phyloP scores from a whole-genome alignment of 2,113 vertebrate species.

The Osmerus mordax region DNA sequence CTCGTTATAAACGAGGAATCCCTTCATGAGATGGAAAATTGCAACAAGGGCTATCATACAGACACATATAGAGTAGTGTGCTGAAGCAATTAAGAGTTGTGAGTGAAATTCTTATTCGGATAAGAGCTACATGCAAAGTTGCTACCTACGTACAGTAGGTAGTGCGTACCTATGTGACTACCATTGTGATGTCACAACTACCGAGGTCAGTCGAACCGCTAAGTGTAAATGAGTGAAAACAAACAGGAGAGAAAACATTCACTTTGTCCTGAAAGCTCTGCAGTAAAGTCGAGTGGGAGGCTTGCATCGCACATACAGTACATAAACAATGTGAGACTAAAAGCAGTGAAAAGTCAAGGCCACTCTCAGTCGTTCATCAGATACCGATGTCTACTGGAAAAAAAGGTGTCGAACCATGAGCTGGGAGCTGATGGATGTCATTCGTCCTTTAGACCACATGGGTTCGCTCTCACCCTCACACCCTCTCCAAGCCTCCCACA shows the following conservation, averaged over 20 bases:
- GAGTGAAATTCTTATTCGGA: slow-evolving; percentile 54
- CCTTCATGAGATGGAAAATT: slow-evolving; percentile 36
- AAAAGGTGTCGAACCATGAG: slow-evolving; percentile 63
- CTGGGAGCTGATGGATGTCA: slow-evolving; percentile 59
- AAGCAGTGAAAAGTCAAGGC: slow-evolving; percentile 67
- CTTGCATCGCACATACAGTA: slow-evolving; percentile 57
- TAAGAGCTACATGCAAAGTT: slow-evolving; percentile 63
- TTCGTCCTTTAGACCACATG: slow-evolving; percentile 59
- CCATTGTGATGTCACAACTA: slow-evolving; percentile 58
- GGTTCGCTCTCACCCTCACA: slow-evolving; percentile 46
- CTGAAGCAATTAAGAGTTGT: slow-evolving; percentile 64
- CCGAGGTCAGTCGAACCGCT: slow-evolving; percentile 14
- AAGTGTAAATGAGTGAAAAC: slow-evolving; percentile 42
- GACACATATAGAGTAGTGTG: slow-evolving; percentile 56
- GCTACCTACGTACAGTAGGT: slow-evolving; percentile 47
- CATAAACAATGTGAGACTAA: slow-evolving; percentile 58
- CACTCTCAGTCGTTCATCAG: slow-evolving; percentile 69
- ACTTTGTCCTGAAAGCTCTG: slow-evolving; percentile 70
- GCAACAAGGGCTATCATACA: slow-evolving; percentile 61
- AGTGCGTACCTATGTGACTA: slow-evolving; percentile 39
- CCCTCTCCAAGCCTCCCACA: slow-evolving; percentile 14
- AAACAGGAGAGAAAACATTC: slow-evolving; percentile 65
- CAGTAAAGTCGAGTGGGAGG: slow-evolving; percentile 44
- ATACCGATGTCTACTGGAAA: slow-evolving; percentile 66
- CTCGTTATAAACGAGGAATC: slow-evolving; percentile 36